Base-by-base conservation (phyloP, 2,888 invertebrate genomes). In the Phyto melanocephala region DNA sequence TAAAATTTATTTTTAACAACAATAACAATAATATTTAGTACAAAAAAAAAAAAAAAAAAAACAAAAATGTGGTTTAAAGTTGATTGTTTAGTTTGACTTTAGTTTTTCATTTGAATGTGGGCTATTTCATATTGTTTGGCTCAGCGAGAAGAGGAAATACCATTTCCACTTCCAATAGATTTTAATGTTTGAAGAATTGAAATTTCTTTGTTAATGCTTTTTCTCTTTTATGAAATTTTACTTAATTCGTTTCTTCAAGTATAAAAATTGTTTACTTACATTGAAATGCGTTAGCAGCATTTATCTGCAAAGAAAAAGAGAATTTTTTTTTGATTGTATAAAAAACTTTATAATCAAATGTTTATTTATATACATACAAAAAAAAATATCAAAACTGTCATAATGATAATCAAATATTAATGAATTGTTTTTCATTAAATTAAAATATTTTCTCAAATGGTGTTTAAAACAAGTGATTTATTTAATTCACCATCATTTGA, bases 1-100 rank as follows among this genome's bases (percentile, higher is more conserved):
- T 71, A 72, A 72, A 72, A 50, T 65, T 63, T 65, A 56, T 63
- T 67, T 67, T 79, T 52, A 75, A 52, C 45, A 79, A 65, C 45
- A 72, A 54, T 47, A 78, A 63, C 60, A 47, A 58, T 76, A 68
- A 60, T 42, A 68, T 28, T 28, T 28, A 28, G 60, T 1, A 20
- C n/a, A 7, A 33, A 22, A 17, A 33, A 24, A 37, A 47, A 50
- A 47, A 65, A 47, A 68, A 28, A 6, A 3, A 62, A 77, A 54
- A 17, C 37, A 67, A 78, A 58, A 71, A 65, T 78, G 65, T 65
- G 45, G 52, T 65, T 63, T 54, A 58, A 7, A 75, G 70, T 60
- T 79, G 78, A 70, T 75, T 78, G 74, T 81, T 67, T n/a, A 71
- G 65, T 65, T 75, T 75, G 75, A 71, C 65, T 67, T 67, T 35